Conservation (phyloP, 2,888 invertebrate genomes). For the Hipparchia sbordonii region DNA sequence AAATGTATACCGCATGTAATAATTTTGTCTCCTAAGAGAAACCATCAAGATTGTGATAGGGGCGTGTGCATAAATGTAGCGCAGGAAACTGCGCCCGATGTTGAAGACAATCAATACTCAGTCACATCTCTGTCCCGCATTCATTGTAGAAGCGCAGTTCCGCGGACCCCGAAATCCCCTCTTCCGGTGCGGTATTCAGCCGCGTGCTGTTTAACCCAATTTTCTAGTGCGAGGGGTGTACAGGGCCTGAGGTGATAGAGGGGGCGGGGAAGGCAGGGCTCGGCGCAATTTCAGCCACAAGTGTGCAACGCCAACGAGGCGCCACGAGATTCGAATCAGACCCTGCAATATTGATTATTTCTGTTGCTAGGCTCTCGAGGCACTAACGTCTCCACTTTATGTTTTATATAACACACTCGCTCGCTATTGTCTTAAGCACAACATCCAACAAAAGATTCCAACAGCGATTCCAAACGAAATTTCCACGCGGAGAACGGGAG, state of each 20-base stretch:
- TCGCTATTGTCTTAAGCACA: background rate
- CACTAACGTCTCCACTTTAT: slow-evolving; percentile 31
- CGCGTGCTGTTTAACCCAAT: slow-evolving; percentile 81
- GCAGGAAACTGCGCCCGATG: slow-evolving; percentile 61
- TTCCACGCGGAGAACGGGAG: background rate
- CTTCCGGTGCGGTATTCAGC: slow-evolving; percentile 74
- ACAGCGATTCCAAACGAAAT: background rate
- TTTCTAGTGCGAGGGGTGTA: slow-evolving; percentile 75
- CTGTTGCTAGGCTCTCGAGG: slow-evolving; percentile 50
- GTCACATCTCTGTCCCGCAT: slow-evolving; percentile 78
- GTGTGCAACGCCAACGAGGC: slow-evolving; percentile 71
- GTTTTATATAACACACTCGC: slow-evolving; percentile 12
- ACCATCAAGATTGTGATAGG: slow-evolving; percentile 27
- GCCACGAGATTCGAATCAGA: slow-evolving; percentile 67
- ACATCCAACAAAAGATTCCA: background rate
- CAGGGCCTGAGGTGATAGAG: slow-evolving; percentile 61
- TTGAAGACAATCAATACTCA: slow-evolving; percentile 78
- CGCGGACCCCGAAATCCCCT: slow-evolving; percentile 76
- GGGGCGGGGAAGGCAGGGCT: slow-evolving; percentile 42
- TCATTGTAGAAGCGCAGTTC: slow-evolving; percentile 76
- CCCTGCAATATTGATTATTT: slow-evolving; percentile 76
- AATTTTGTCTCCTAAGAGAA: background rate
- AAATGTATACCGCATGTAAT: background rate
- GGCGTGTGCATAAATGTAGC: slow-evolving; percentile 47
- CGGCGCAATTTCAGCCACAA: slow-evolving; percentile 72